A percentile compares a stretch with the other conserved stretches of the same genome.
These are phyloP conservation scores for Chelon auratus DNA, from an alignment of 2,797 vertebrate genomes.

Conservation along the genomic window DNA sequence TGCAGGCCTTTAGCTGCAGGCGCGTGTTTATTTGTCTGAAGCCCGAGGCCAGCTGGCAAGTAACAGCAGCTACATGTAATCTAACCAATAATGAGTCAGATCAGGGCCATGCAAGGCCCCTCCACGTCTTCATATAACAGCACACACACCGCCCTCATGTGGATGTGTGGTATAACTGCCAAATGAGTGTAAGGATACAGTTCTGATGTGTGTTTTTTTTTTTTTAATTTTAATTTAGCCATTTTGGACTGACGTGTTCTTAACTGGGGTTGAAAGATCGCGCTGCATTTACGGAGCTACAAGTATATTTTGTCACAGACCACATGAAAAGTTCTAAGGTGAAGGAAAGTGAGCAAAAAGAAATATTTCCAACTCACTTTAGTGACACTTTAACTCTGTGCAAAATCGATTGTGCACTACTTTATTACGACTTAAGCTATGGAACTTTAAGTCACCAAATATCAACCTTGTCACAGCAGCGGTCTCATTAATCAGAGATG, in stretches of 20 bases:
- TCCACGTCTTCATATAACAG: constrained; percentile 24
- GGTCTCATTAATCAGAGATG: too few relatives aligned
- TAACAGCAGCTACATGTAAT: constrained; percentile 40
- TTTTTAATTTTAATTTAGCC: not conserved
- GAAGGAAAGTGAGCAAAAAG: too few relatives aligned
- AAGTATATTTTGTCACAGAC: not conserved
- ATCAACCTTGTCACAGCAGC: too few relatives aligned
- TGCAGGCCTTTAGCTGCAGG: constrained; percentile 46
- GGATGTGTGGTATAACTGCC: constrained; percentile 47
- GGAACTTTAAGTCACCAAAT: too few relatives aligned
- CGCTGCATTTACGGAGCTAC: not conserved
- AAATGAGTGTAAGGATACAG: not conserved
- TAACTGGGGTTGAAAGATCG: not conserved
- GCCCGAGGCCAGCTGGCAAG: constrained; percentile 51
- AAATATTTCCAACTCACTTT: too few relatives aligned
- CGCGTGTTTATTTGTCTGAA: constrained; percentile 44
- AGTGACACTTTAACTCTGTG: too few relatives aligned
- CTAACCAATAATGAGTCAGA: constrained; percentile 29
- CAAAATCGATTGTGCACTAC: too few relatives aligned
- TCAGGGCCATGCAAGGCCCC: constrained; percentile 13
- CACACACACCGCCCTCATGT: constrained; percentile 65
- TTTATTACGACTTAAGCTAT: too few relatives aligned
- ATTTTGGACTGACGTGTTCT: not conserved
- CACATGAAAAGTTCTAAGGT: not conserved
- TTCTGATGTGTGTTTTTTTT: not conserved